Evolutionary conservation across 2,113 vertebrate species (phyloP).

Genomic region (Edolisoma coerulescens): DNA sequence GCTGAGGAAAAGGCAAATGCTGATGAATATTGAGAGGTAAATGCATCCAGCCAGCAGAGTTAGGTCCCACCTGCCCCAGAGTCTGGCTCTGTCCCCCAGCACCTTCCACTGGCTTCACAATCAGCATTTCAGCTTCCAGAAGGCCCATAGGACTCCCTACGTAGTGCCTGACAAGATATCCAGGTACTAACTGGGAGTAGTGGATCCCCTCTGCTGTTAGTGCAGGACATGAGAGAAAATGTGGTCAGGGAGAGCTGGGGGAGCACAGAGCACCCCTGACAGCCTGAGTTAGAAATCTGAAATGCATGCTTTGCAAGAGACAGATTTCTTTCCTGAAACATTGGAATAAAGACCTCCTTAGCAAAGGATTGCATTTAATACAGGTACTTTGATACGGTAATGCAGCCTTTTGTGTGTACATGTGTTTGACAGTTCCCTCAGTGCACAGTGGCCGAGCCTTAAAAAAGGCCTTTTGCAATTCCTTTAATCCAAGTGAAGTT

Average conservation of each 20-base stretch:
- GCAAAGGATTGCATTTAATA: background rate
- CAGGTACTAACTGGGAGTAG: background rate
- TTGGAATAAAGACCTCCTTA: background rate
- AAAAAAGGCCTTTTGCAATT: background rate
- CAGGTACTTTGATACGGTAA: background rate
- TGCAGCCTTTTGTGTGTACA: background rate
- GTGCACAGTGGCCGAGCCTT: background rate
- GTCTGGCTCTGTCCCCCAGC: background rate
- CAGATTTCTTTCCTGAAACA: background rate
- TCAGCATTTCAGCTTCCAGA: background rate
- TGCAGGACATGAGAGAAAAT: background rate
- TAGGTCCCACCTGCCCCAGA: background rate
- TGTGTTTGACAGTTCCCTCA: background rate
- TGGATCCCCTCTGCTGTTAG: background rate
- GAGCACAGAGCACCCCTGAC: background rate
- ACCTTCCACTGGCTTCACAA: background rate
- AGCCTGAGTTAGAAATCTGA: background rate
- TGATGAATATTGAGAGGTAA: background rate
- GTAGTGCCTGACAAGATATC: background rate
- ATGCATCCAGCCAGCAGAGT: background rate
- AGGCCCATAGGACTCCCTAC: background rate
- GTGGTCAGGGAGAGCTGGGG: background rate
- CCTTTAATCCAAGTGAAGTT: background rate
- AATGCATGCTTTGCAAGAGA: background rate
- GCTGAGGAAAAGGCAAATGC: background rate